Conservation (phyloP, 2,888 invertebrate species). For the Gandaritis pyraliata region DNA sequence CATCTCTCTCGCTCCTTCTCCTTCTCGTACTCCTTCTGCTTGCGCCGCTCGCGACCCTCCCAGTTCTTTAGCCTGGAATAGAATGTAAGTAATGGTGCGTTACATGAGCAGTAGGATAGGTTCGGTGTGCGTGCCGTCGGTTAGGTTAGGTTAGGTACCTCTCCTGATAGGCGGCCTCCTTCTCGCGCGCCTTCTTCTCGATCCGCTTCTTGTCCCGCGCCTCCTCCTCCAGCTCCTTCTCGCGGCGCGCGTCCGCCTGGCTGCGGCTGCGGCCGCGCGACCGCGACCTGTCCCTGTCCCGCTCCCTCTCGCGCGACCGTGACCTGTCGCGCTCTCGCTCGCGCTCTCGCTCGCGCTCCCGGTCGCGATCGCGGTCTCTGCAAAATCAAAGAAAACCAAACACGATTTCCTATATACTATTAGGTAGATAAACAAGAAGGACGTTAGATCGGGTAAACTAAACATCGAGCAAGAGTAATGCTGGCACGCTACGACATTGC, state of each 20-base stretch:
- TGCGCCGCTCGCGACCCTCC: slow-evolving; percentile 95
- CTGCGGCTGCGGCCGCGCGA: slow-evolving; percentile 78
- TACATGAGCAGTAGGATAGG: too few species aligned
- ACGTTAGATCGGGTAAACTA: too few species aligned
- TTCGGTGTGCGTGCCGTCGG: too few species aligned
- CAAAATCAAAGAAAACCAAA: background rate
- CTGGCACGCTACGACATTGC: too few species aligned
- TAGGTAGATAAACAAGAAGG: too few species aligned
- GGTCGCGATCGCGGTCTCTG: slow-evolving; percentile 57
- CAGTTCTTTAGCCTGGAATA: slow-evolving; percentile 83
- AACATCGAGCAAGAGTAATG: too few species aligned
- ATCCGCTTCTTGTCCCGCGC: slow-evolving; percentile 94
- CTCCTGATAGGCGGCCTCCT: slow-evolving; percentile 98
- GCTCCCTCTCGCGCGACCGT: slow-evolving; percentile 63
- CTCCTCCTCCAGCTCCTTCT: slow-evolving; percentile 96
- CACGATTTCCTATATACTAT: too few species aligned
- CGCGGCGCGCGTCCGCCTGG: slow-evolving; percentile 87
- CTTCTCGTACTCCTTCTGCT: slow-evolving; percentile 95
- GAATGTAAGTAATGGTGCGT: too few species aligned
- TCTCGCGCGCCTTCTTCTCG: slow-evolving; percentile 96
- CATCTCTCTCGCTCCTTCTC: slow-evolving; percentile 90
- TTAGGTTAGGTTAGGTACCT: too few species aligned
- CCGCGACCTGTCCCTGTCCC: slow-evolving; percentile 64
- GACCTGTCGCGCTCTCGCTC: slow-evolving; percentile 62
- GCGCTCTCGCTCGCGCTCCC: slow-evolving; percentile 49